Evolutionary conservation across 2,797 vertebrate species (phyloP), one percentile per base, ranked within the genome.

Genomic region (Galago senegalensis): DNA sequence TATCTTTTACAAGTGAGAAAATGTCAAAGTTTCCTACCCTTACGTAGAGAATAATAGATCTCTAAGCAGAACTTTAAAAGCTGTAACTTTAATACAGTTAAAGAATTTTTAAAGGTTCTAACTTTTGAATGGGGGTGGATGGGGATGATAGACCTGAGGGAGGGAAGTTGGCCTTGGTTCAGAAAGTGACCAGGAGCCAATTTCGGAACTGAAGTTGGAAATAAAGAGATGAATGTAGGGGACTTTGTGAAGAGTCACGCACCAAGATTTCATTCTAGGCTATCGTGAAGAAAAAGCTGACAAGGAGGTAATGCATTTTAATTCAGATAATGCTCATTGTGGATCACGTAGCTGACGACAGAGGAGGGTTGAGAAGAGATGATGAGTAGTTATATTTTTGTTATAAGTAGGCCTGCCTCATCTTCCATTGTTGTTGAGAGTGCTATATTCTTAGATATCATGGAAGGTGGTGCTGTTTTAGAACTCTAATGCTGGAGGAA

Each of bases 61-160:
- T 96, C 89, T 46, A 86, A 89, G 27, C 31, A 49, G 40, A 86
- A 77, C 4, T 82, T 82, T 87, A 92, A 94, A 95, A 63, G 14
- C 29, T 34, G 1, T 27, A 56, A 34, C 53, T 56, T 75, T 43
- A 56, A 34, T 92, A 37, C 7, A 56, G 63, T 60, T 34, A 81
- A 63, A 76, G 11, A 37, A 49, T 12, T 85, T 91, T 88, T 13
- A 1, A 82, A 93, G 56, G 69, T 87, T 58, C 84, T 90, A 61
- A n/a, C 46, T 90, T 91, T 80, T 63, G 20, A 93, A 25, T 82
- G 40, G 58, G 10, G n/a, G n/a, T 58, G 16, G 13, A n/a, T 65
- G 1, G n/a, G 3, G 69, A 5, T 76, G 27, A 56, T 34, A 29
- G 75, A 58, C 7, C 3, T 8, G 27, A 34, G n/a, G 25, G 87